phyloP scores from a whole-genome alignment of 2,797 vertebrate genomes.

The Pseudochaenichthys georgianus region DNA sequence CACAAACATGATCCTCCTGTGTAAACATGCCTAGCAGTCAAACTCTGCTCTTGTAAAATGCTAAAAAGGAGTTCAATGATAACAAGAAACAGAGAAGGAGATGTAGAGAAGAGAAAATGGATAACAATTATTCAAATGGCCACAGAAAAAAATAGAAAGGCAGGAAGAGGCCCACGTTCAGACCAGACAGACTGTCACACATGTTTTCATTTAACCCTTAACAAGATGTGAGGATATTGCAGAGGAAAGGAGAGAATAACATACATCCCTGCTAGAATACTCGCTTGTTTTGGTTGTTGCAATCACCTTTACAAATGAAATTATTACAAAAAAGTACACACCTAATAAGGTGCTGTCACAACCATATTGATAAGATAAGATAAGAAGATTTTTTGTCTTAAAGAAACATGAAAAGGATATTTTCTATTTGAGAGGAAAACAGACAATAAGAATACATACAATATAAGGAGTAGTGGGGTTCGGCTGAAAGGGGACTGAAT shows the following conservation, averaged over 20 bases:
- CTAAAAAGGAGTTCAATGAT: neutral
- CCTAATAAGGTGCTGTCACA: neutral
- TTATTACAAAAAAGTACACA: neutral
- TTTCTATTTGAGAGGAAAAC: too few species aligned
- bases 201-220: constrained; percentile 79
- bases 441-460: neutral
- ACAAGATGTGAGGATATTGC: constrained; percentile 52
- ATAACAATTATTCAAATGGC: constrained; percentile 29
- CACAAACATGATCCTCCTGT: neutral
- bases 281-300: neutral
- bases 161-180: constrained; percentile 73
- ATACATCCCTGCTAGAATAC: neutral
- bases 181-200: constrained; percentile 67
- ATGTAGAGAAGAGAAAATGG: neutral
- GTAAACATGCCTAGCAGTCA: neutral
- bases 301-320: too few species aligned
- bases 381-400: too few species aligned
- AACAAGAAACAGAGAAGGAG: constrained; percentile 1
- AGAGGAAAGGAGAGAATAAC: constrained; percentile 21
- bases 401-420: too few species aligned
- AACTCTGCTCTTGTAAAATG: neutral
- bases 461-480: constrained; percentile 8
- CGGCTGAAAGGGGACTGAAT: constrained; percentile 30
- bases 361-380: neutral
- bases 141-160: constrained; percentile 36